Evolutionary conservation across 2,797 vertebrate genomes (phyloP), one percentile per base, ranked within the genome.

Genomic region (Acrocephalus scirpaceus): DNA sequence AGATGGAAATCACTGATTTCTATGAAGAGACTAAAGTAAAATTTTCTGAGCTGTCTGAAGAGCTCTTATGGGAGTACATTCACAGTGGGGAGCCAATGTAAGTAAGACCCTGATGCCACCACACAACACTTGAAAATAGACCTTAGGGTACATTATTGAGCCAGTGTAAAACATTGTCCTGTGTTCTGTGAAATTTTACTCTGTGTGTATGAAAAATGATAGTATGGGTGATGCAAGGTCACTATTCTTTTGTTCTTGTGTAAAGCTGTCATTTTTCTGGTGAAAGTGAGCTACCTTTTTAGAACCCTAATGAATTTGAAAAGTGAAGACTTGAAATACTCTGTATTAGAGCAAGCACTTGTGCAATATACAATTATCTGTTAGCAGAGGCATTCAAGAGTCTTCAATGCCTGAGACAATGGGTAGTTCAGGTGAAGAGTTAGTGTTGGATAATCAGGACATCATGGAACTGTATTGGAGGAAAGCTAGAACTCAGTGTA

Each of bases 61-160:
- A 98, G 64, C 98, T 99, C 94, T 98, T 99, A 6, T 99, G 99
- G 99, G 99, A 99, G 10, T 99, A 99, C 94, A 98, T 99, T 92
- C 98, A 99, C 86, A 99, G 99, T 1, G 99, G 99, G 77, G 99
- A 99, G 96, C 99, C 99, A 79, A 99, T 99, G 99, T 99, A 98
- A 98, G 99, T 98, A 85, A 53, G 48, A 32, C 18, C 23, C 5
- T 70, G 53, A 66, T 84, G 29, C 29, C 56, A 22, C 34, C 23
- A 45, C 20, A n/a, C 40, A n/a, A 20, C 42, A 34, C 22, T 73
- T 84, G 23, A 72, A n/a, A 60, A 13, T 3, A 87, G 71, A 20
- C n/a, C 18, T 50, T 45, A 38, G 19, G 7, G 8, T 78, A 40
- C 1, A 1, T 40, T 79, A 16, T 10, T 92, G 61, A 73, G 15